Base-by-base conservation (phyloP, 2,888 invertebrate genomes). In the Standfussiana lucernea region DNA sequence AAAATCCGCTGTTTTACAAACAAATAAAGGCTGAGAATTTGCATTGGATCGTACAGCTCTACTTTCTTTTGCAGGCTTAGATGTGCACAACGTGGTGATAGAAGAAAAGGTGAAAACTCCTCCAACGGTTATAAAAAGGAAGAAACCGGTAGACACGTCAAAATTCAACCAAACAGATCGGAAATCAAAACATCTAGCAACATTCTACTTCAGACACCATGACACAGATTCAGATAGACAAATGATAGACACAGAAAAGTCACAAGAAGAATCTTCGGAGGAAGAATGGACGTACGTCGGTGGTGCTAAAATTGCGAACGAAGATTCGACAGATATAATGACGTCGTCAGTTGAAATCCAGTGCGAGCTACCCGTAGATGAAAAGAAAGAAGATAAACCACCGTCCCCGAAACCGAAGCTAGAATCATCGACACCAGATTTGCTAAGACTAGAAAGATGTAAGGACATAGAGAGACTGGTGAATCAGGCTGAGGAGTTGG, bases 181-280 rank as follows among this genome's bases (percentile, higher is more conserved):
- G 86, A 98, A 98, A 93, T 98, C 98, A 32, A 98, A 98, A 93
- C 98, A 98, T 93, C 97, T 98, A 93, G 99, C 98, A 87, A 98
- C 98, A 82, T 98, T 98, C 94, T 98, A 99, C 95, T 98, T 98
- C 94, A 98, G 97, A 93, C 99, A 99, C 94, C 97, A 98, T 94
- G 99, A 99, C 93, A 99, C 98, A 24, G 99, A 99, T 93, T 98
- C 98, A 21, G 98, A 98, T 93, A 97, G 97, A 92, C 98, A 98
- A 90, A 96, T 97, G 92, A 93, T 96, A 82, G 94, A 97, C 91
- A 95, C 97, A 71, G 94, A 96, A 74, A 95, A 96, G 77, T 95
- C 95, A 18, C 95, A 95, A 82, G 96, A 95, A 67, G 97, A 97
- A 88, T 96, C 96, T 0, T 95, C 96, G 0, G 96, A 97, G 85